These are phyloP conservation scores for Halichondria panicea DNA, from an alignment of 37 sponge, comb jelly and placozoan species.

Conservation along the genomic window DNA sequence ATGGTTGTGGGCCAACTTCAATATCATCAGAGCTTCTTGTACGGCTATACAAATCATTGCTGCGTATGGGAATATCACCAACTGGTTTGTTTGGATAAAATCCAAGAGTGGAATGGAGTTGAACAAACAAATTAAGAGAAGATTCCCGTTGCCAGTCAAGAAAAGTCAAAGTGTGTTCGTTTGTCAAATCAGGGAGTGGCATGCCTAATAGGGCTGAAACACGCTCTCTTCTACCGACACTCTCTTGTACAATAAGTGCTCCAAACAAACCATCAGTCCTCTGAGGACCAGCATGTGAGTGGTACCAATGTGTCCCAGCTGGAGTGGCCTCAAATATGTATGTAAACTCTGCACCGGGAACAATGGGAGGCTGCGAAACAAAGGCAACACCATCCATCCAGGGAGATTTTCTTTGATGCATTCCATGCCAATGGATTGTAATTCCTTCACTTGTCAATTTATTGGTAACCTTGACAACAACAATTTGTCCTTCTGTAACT, in stretches of 20 bases:
- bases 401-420: constrained; percentile 54
- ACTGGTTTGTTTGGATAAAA: constrained; percentile 5
- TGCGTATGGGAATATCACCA: not conserved
- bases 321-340: constrained; percentile 66
- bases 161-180: constrained; percentile 52
- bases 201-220: not conserved
- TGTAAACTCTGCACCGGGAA: constrained; percentile 26
- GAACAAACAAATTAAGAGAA: constrained; percentile 11
- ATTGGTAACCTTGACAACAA: constrained; percentile 58
- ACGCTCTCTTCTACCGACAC: not conserved
- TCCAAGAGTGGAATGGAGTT: constrained; percentile 18
- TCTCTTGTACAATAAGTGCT: constrained; percentile 65
- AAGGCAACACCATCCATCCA: constrained; percentile 81
- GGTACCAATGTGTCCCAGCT: constrained; percentile 87
- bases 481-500: constrained; percentile 12
- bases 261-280: constrained; percentile 78
- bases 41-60: not conserved
- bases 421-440: constrained; percentile 85
- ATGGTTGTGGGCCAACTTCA: constrained; percentile 56
- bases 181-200: constrained; percentile 36
- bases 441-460: constrained; percentile 50
- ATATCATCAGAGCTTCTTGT: constrained; percentile 15
- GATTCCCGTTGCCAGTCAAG: constrained; percentile 68
- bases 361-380: constrained; percentile 68
- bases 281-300: constrained; percentile 75